Base-by-base conservation (phyloP, 2,113 vertebrate genomes). In the Pandion haliaetus region DNA sequence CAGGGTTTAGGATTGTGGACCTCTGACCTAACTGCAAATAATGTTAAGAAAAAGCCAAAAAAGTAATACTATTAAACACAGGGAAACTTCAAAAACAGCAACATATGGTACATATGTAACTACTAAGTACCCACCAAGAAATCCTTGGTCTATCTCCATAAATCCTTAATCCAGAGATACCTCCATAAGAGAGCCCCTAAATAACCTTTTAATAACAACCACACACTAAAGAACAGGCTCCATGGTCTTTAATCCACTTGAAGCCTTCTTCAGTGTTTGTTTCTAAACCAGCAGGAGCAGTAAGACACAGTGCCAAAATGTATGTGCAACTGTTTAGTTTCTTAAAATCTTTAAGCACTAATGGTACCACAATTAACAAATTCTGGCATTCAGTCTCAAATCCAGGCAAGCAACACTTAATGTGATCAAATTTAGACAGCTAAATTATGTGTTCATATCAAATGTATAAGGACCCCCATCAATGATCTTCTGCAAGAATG, bases 121-220 rank as follows among this genome's bases (percentile, higher is more conserved):
- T 78, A 36, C 67, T 50, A 96, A 87, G 49, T 23, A 94, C n/a
- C 54, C 47, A 66, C 24, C 55, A 85, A 95, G 82, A 89, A 92
- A 83, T 74, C 73, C 93, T 73, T 82, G 40, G 42, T 80, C 87
- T 96, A 61, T 52, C 74, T 94, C 61, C 54, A 72, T 67, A 96
- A 95, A 96, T 34, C 90, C 62, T 86, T 96, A 97, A 97, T 96
- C 96, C 78, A 82, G 84, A 84, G 84, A 91, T 70, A 83, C 55
- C 70, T 76, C 61, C 29, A 79, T 21, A 93, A 82, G 91, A 77
- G 63, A 96, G n/a, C 28, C 69, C 93, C 94, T 79, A 95, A 87
- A 80, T 92, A 92, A 95, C 88, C 93, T 79, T 74, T 52, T 88
- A 86, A 90, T 82, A 95, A 78, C 40, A 90, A 91, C 44, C 7